Base-by-base conservation (phyloP, 2,113 vertebrate genomes). In the Amblyornis subalaris region DNA sequence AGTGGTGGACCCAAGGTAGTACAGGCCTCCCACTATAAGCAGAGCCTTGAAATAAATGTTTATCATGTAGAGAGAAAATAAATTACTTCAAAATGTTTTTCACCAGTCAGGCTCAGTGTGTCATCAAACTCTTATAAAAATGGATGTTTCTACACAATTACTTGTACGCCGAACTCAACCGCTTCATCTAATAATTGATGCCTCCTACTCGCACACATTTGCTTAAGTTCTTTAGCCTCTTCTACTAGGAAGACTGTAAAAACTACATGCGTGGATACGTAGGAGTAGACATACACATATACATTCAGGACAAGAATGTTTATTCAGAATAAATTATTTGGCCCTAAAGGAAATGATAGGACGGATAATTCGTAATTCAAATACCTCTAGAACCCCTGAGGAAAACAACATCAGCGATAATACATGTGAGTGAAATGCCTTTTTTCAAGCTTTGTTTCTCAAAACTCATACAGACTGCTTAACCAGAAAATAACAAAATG, bases 101-200 rank as follows among this genome's bases (percentile, higher is more conserved):
- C 79, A 67, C 22, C 44, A 94, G 29, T 67, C 64, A 83, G 61
- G 55, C 78, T 88, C 78, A 76, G 60, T 94, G 82, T 95, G 85
- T 60, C 91, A 95, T 77, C 78, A 67, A 93, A 22, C 35, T 79
- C 7, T 0, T 35, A 95, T 47, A 83, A 94, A 95, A 93, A 94
- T 79, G 33, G 82, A 70, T 93, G 48, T 64, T 91, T 88, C 90
- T 90, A 83, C 79, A 95, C 78, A 90, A 93, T 91, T 88, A 76
- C 81, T 94, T 95, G 78, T 88, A 80, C 88, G 92, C 81, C 89
- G 95, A 86, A 91, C 89, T 88, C 75, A 81, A 61, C 54, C 0
- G 0, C 78, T 94, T 93, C 66, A 67, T 91, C 69, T 91, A 93
- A 93, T 91, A 94, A 92, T 88, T 19, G 9, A 84, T 95, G 67